Evolutionary conservation across 2,888 invertebrate genomes (phyloP).

Genomic region (Trachelus troglodyta): DNA sequence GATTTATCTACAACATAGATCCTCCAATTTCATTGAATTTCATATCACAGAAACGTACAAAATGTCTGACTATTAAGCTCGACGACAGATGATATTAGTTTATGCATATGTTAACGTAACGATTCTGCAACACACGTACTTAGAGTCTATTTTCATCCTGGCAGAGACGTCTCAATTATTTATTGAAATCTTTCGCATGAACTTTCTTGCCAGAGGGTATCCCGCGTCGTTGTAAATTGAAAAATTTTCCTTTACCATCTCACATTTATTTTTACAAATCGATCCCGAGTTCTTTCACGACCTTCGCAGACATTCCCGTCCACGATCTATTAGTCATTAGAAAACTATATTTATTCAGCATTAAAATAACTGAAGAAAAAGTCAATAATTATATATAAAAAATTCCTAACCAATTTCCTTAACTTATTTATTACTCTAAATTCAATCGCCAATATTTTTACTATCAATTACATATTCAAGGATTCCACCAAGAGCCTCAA

Average conservation of each 20-base stretch:
- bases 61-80: not conserved
- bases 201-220: not conserved
- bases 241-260: not conserved
- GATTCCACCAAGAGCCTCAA: not conserved
- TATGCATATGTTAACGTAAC: not conserved
- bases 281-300: not conserved
- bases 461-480: too few relatives aligned
- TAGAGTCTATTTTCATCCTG: not conserved
- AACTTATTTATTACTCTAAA: not conserved
- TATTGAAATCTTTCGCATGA: not conserved
- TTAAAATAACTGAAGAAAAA: not conserved
- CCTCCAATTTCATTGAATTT: not conserved
- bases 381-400: not conserved
- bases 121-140: not conserved
- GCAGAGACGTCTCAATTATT: not conserved
- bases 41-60: not conserved
- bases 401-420: not conserved
- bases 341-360: not conserved
- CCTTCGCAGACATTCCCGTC: not conserved
- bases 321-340: not conserved
- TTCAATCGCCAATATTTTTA: not conserved
- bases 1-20: not conserved
- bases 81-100: not conserved
- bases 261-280: not conserved
- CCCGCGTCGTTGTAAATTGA: not conserved